Conservation (phyloP, 2,113 vertebrate genomes). For the Dasyprocta punctata region DNA sequence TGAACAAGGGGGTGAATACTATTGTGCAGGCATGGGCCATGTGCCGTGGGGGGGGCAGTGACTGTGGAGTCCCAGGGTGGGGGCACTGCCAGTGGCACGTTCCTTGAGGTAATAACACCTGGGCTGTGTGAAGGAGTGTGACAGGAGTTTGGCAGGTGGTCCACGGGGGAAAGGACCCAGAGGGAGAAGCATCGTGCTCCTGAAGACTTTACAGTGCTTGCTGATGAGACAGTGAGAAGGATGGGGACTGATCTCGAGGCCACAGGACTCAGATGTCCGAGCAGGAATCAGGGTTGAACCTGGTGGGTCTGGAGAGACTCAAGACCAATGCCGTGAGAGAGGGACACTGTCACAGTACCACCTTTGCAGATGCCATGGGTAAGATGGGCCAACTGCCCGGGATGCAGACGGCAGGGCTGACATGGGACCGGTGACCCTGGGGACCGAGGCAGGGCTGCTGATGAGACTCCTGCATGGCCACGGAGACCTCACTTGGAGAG, state of each 20-base stretch:
- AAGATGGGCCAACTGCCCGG: rapidly evolving
- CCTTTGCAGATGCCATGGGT: rapidly evolving
- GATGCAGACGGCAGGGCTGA: not conserved
- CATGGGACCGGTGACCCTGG: rapidly evolving
- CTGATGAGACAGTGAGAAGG: not conserved
- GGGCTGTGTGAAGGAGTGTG: not conserved
- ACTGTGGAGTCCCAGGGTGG: rapidly evolving
- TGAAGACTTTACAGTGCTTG: rapidly evolving
- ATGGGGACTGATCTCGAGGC: rapidly evolving
- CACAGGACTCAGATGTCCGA: not conserved
- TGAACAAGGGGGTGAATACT: rapidly evolving
- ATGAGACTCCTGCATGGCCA: rapidly evolving
- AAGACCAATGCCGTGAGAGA: rapidly evolving
- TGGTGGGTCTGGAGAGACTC: rapidly evolving
- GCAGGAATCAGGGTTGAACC: not conserved
- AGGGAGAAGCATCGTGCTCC: rapidly evolving
- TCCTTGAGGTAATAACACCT: not conserved
- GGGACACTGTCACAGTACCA: rapidly evolving
- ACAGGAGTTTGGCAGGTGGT: not conserved
- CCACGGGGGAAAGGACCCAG: rapidly evolving
- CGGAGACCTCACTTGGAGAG: rapidly evolving
- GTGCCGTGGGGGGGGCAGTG: rapidly evolving
- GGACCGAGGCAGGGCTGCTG: not conserved
- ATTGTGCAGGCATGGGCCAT: rapidly evolving
- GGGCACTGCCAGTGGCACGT: too few species aligned